Evolutionary conservation across 2,797 vertebrate species (phyloP).

Genomic region (Enteromius trimaculatus): DNA sequence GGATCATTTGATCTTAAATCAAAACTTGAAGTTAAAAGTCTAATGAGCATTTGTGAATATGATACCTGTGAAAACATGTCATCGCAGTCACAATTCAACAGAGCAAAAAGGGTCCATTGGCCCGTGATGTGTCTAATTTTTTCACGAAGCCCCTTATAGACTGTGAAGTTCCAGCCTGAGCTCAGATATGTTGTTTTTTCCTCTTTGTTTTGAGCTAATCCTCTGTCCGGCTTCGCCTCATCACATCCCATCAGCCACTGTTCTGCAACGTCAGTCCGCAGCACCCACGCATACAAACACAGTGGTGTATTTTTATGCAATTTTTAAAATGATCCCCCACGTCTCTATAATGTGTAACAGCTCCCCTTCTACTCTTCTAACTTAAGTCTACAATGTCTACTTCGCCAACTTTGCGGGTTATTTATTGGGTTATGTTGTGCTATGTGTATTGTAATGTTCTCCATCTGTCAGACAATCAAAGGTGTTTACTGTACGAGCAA

Average conservation of each 20-base stretch:
- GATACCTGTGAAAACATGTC: background rate
- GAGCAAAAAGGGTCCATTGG: background rate
- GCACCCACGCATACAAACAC: background rate
- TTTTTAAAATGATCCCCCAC: slow-evolving; percentile 13
- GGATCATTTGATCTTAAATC: background rate
- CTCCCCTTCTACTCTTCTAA: background rate
- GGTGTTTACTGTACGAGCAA: slow-evolving; percentile 37
- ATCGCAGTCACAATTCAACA: background rate
- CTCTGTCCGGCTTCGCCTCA: slow-evolving; percentile 30
- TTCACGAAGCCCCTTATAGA: background rate
- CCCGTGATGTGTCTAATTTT: background rate
- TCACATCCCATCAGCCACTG: slow-evolving; percentile 9
- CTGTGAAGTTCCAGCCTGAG: background rate
- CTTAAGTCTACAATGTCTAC: slow-evolving; percentile 7
- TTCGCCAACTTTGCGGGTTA: slow-evolving; percentile 7
- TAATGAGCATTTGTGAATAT: background rate
- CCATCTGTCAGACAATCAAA: slow-evolving; percentile 47
- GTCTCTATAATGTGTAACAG: slow-evolving; percentile 18
- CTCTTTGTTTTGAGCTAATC: slow-evolving; percentile 33
- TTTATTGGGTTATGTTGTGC: slow-evolving; percentile 43
- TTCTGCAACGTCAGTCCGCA: background rate
- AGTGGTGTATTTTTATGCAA: background rate
- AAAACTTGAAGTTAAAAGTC: background rate
- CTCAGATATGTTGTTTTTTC: slow-evolving; percentile 4
- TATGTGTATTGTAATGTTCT: slow-evolving; percentile 41